Evolutionary conservation across 2,113 vertebrate genomes (phyloP).

Genomic region (Lonchura striata): DNA sequence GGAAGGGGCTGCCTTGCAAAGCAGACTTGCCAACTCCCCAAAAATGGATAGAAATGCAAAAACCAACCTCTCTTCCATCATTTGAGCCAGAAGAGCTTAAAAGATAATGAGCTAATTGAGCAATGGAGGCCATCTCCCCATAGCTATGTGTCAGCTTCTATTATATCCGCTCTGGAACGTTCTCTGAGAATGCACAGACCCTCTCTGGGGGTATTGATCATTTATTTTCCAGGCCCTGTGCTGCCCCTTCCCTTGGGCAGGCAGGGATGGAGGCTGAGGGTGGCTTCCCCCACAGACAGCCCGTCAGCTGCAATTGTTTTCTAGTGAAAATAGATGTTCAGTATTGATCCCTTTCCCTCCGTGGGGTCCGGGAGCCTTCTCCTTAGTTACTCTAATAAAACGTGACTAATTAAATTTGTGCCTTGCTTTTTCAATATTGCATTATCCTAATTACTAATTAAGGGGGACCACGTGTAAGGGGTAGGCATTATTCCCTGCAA

Average conservation of each 20-base stretch:
- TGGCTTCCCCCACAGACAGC: background rate
- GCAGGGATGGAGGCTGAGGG: background rate
- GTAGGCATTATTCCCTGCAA: background rate
- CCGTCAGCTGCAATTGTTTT: constrained; percentile 20
- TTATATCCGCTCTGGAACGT: background rate
- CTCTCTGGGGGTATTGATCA: constrained; percentile 23
- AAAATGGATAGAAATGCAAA: background rate
- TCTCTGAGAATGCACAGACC: background rate
- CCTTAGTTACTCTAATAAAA: constrained; percentile 62
- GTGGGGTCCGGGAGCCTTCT: constrained; percentile 1
- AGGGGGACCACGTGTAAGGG: background rate
- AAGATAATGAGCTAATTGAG: constrained; percentile 8
- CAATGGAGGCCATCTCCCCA: constrained; percentile 12
- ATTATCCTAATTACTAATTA: constrained; percentile 33
- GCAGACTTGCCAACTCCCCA: background rate
- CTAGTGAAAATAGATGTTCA: constrained; percentile 55
- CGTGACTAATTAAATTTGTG: constrained; percentile 30
- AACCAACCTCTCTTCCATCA: background rate
- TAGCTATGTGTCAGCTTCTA: constrained; percentile 43
- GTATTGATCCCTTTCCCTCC: constrained; percentile 35
- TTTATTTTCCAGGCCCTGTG: background rate
- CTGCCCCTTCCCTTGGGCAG: background rate
- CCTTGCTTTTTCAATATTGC: constrained; percentile 15
- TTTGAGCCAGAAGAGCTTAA: background rate
- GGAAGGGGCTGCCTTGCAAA: background rate